A percentile compares a stretch with the other conserved stretches of the same genome.
Evolutionary conservation across 2,113 vertebrate species (phyloP).

Genomic region (Sminthopsis crassicaudata): DNA sequence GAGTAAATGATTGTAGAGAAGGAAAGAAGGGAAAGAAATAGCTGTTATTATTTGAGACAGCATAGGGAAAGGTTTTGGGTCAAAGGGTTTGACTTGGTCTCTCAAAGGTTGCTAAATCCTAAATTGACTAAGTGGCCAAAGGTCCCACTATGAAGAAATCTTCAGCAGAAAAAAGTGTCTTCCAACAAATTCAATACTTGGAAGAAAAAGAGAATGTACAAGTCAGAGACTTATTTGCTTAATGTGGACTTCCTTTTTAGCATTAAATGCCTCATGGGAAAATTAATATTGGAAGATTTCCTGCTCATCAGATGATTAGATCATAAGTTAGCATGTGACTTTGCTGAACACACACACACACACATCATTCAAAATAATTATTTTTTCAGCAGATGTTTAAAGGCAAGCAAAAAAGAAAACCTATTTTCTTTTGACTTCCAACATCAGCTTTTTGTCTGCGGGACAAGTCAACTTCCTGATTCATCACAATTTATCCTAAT

Average conservation of each 20-base stretch:
- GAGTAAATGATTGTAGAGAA: not conserved
- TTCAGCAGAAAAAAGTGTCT: not conserved
- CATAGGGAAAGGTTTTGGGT: not conserved
- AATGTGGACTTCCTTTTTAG: conserved; percentile 18
- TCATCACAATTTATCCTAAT: conserved; percentile 72
- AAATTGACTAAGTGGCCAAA: not conserved
- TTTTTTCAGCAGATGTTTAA: conserved; percentile 69
- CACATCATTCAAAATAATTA: conserved; percentile 60
- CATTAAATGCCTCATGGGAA: conserved; percentile 66
- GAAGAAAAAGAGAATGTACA: not conserved
- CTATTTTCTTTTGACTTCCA: conserved; percentile 52
- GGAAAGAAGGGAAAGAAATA: not conserved
- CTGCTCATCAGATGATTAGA: conserved; percentile 78
- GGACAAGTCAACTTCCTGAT: conserved; percentile 71
- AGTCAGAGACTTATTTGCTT: conserved; percentile 1
- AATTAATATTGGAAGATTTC: conserved; percentile 78
- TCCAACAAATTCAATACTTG: not conserved
- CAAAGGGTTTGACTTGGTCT: not conserved
- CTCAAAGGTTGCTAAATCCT: not conserved
- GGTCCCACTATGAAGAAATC: not conserved
- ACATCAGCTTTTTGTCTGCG: conserved; percentile 65
- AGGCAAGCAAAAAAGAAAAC: not conserved
- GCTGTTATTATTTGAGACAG: not conserved
- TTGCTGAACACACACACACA: conserved; percentile 69
- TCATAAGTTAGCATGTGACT: conserved; percentile 80